Evolutionary conservation across 2,797 vertebrate species (phyloP).

Genomic region (Neosalanx taihuensis): DNA sequence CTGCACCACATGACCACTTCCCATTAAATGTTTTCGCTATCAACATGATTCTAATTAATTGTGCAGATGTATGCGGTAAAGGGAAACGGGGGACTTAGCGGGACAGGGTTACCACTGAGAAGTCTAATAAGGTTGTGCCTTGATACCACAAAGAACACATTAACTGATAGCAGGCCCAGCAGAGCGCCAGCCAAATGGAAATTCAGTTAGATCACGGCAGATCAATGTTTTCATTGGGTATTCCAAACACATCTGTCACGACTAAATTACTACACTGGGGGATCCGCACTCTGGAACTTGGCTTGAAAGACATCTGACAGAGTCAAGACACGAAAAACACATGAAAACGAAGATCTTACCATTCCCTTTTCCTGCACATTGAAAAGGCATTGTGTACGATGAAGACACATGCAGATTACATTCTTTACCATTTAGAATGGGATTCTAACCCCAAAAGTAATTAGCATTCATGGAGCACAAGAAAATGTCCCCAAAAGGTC

Average conservation of each 20-base stretch:
- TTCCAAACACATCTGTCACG: slow-evolving; percentile 47
- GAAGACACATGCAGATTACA: no score
- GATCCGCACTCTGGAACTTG: slow-evolving; percentile 8
- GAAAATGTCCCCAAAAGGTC: no score
- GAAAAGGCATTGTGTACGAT: neutral
- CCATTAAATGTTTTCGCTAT: slow-evolving; percentile 5
- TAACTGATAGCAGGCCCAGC: slow-evolving; percentile 44
- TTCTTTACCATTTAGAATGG: no score
- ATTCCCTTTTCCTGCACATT: neutral
- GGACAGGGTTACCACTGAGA: slow-evolving; percentile 32
- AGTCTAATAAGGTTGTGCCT: slow-evolving; percentile 46
- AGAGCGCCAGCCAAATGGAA: slow-evolving; percentile 46
- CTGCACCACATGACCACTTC: neutral
- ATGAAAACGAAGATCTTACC: neutral
- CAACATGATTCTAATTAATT: slow-evolving; percentile 24
- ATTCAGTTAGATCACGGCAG: slow-evolving; percentile 47
- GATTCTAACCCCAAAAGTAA: no score
- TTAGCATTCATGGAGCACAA: no score
- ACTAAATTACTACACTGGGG: slow-evolving; percentile 36
- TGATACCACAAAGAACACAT: slow-evolving; percentile 41
- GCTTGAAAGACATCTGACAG: slow-evolving; percentile 19
- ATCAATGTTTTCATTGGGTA: slow-evolving; percentile 44
- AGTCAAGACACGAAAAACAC: no score
- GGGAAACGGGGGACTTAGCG: slow-evolving; percentile 30
- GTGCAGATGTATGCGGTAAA: slow-evolving; percentile 21